A percentile compares a stretch with the other conserved stretches of the same genome.
phyloP scores from a whole-genome alignment of 2,113 vertebrate species.

The Haemorhous mexicanus region DNA sequence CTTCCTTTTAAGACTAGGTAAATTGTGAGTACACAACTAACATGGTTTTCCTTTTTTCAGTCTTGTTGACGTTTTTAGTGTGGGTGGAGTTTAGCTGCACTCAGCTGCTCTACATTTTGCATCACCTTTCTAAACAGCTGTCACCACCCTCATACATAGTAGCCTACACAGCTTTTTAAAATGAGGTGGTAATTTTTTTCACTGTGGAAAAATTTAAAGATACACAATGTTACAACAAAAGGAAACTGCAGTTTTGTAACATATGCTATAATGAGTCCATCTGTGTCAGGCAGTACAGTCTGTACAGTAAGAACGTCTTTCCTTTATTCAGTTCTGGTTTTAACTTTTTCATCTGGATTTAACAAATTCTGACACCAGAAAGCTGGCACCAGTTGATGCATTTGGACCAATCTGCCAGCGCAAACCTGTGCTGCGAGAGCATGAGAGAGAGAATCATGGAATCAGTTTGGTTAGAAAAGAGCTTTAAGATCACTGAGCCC shows the following conservation, averaged over 20 bases:
- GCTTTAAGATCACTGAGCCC: neutral
- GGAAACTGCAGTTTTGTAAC: neutral
- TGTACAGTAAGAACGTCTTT: neutral
- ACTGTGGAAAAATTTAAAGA: neutral
- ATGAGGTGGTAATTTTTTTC: neutral
- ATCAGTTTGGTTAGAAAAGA: neutral
- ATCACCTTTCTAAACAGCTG: neutral
- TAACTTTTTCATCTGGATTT: neutral
- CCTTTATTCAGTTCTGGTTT: neutral
- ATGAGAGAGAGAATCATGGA: neutral
- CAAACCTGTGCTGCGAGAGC: neutral
- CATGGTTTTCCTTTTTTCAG: neutral
- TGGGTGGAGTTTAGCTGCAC: neutral
- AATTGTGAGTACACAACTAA: neutral
- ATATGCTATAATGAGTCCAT: neutral
- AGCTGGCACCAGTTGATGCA: neutral
- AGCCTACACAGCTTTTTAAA: neutral
- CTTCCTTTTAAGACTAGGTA: neutral
- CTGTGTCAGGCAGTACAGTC: neutral
- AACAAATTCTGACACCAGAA: neutral
- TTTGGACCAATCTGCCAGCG: neutral
- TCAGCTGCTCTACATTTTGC: neutral
- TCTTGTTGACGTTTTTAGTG: neutral
- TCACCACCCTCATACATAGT: rapidly evolving
- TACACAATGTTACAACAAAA: neutral